Evolutionary conservation across 2,888 invertebrate genomes (phyloP), one percentile per base, ranked within the genome.

Genomic region (Ariolimax columbianus): DNA sequence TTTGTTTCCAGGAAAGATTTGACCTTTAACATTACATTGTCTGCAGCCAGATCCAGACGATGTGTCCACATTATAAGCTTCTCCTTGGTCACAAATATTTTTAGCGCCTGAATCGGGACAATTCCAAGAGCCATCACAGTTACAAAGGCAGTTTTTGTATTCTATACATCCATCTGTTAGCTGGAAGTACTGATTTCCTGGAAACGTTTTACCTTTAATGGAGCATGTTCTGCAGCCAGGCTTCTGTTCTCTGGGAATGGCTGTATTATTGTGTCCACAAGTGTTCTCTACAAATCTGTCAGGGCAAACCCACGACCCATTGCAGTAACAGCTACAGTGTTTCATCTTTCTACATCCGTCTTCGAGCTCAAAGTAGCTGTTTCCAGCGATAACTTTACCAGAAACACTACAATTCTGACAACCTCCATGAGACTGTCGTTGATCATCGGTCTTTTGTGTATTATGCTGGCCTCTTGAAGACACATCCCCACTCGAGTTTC

Each of bases 241-340:
- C 1, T n/a, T 30, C 43, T 72, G 38, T 40, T 47, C 68, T 51
- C 17, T 43, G 68, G 80, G 7, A 26, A 0, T 36, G 14, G 23
- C 59, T 36, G 55, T 19, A 23, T 47, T 77, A 14, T 63, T 14
- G 26, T 26, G 17, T 38, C 30, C 78, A 77, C 84, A 84, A n/a
- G 38, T 79, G 59, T 84, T 75, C n/a, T 84, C 78, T 40, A 55
- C 78, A 79, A 72, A 83, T 77, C 79, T 77, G 30, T 85, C 77
- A 23, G 91, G 91, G 79, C 92, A 92, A 72, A 87, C 87, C 88
- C 89, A 90, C 7, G 89, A 87, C 1, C 91, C 92, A 80, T 92
- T 90, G 81, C 91, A 91, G 59, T 89, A 88, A 86, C 91, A 92
- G 51, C 83, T 83, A 77, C 92, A 92, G 89, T 33, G 86, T 7